phyloP scores from a whole-genome alignment of 2,797 vertebrate genomes.

The Linurgus olivaceus region DNA sequence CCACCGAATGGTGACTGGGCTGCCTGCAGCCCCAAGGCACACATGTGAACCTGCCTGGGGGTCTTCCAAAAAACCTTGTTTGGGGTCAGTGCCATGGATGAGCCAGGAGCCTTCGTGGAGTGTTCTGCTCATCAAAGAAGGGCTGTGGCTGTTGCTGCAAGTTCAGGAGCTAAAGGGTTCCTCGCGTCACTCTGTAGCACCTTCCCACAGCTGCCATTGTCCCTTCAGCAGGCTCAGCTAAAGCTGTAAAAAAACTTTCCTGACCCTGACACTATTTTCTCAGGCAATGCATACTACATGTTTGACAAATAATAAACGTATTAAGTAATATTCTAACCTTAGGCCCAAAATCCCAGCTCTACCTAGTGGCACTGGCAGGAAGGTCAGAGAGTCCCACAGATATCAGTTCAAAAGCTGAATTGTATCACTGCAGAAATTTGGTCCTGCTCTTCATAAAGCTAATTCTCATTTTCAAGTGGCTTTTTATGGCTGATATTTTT shows the following conservation, averaged over 20 bases:
- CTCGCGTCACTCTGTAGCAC: neutral
- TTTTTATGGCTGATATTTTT: neutral
- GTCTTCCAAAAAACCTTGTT: fast-evolving
- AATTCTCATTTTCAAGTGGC: neutral
- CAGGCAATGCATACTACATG: fast-evolving
- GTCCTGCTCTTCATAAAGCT: neutral
- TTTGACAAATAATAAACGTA: neutral
- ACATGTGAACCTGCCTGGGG: fast-evolving
- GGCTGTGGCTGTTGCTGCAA: neutral
- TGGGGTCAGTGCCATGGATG: fast-evolving
- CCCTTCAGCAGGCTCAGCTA: neutral
- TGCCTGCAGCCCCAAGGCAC: neutral
- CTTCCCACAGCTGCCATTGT: fast-evolving
- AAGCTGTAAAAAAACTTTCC: neutral
- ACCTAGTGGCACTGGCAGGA: neutral
- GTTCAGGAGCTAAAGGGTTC: fast-evolving
- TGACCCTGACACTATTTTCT: fast-evolving
- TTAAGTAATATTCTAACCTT: neutral
- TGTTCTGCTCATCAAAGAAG: neutral
- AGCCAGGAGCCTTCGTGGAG: fast-evolving
- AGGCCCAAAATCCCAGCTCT: neutral
- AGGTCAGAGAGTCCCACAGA: fast-evolving
- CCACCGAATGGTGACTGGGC: fast-evolving
- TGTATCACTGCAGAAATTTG: neutral
- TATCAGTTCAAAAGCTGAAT: neutral